Evolutionary conservation across 1,140 invertebrate species (phyloP).

Genomic region (Delia radicum): DNA sequence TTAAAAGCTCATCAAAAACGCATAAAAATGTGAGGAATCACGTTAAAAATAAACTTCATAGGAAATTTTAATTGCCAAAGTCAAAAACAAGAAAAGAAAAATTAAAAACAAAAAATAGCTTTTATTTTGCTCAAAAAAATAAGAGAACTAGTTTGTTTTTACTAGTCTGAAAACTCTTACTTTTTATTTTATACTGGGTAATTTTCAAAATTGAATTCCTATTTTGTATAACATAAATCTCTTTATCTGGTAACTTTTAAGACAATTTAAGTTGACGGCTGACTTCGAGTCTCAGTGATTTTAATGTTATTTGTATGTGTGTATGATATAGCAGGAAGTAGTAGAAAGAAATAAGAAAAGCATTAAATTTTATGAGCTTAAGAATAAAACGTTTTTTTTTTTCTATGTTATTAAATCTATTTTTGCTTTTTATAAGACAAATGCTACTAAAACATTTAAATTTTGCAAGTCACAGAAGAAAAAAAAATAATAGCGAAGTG

Average conservation of each 20-base stretch:
- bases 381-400: slow-evolving; percentile 14
- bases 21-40: too few species aligned
- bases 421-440: background rate
- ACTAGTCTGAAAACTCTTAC: too few species aligned
- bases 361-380: slow-evolving; percentile 27
- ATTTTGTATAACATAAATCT: too few species aligned
- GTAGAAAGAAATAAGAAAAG: background rate
- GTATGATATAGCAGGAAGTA: background rate
- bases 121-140: too few species aligned
- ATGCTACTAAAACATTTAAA: slow-evolving; percentile 7
- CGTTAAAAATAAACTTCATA: too few species aligned
- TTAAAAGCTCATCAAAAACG: too few species aligned
- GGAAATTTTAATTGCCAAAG: too few species aligned
- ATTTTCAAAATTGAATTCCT: too few species aligned
- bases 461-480: background rate
- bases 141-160: too few species aligned
- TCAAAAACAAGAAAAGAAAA: too few species aligned
- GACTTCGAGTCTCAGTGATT: slow-evolving; percentile 19
- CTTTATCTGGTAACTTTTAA: background rate
- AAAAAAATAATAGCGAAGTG: background rate
- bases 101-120: too few species aligned
- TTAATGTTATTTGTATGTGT: background rate
- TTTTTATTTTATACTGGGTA: too few species aligned
- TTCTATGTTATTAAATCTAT: background rate
- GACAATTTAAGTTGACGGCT: background rate